phyloP scores from a whole-genome alignment of 1,140 invertebrate genomes.

The Microvelia longipes region DNA sequence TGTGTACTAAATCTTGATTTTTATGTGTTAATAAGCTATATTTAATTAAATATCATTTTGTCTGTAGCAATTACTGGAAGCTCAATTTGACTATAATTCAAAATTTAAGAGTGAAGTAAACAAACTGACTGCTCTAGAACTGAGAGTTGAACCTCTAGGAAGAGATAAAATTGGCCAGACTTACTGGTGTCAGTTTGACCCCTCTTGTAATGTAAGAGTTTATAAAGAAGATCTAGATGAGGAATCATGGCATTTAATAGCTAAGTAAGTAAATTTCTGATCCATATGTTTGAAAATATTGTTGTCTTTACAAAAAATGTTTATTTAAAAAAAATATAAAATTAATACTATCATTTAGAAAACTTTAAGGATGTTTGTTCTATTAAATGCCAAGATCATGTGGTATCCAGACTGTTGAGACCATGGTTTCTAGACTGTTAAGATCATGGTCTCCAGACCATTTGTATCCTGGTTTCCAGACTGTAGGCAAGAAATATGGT shows the following conservation, averaged over 20 bases:
- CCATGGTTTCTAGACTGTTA: no score
- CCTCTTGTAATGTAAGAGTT: conserved; percentile 71
- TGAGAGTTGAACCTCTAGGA: conserved; percentile 75
- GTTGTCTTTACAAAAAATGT: no score
- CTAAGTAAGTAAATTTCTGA: conserved; percentile 45
- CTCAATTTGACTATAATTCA: conserved; percentile 84
- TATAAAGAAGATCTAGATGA: conserved; percentile 91
- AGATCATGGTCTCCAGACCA: no score
- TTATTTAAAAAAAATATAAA: conserved; percentile 1
- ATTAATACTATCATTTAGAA: no score
- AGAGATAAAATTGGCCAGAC: conserved; percentile 72
- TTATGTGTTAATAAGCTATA: no score
- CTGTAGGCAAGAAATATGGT: no score
- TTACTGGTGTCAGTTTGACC: conserved; percentile 88
- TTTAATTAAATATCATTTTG: no score
- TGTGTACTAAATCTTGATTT: no score
- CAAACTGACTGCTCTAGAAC: conserved; percentile 54
- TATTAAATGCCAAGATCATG: no score
- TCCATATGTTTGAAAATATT: conserved; percentile 7
- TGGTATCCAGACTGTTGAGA: no score
- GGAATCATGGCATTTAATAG: conserved; percentile 85
- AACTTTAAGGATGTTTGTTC: no score
- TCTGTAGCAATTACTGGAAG: conserved; percentile 69
- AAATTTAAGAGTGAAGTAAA: conserved; percentile 90
- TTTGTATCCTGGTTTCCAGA: no score